Evolutionary conservation across 2,888 invertebrate species (phyloP), one percentile per base, ranked within the genome.

Genomic region (Netelia virgata): DNA sequence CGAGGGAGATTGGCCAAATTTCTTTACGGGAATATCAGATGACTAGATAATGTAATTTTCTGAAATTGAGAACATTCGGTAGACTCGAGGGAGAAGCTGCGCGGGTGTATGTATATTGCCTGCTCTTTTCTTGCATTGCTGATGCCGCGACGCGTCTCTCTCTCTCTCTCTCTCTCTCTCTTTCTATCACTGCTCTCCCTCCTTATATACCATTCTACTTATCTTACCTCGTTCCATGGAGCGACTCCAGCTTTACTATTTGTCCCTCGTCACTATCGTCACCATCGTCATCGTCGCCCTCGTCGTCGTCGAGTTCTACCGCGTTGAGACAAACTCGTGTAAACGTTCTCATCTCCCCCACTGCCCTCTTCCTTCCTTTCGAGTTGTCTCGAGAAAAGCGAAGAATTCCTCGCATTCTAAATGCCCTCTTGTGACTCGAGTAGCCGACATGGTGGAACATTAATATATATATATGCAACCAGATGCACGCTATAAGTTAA

Each of bases 321-420:
- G 66, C 69, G 68, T 50, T 23, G 70, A 79, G 59, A 82, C 69
- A 83, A 83, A 83, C 69, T 73, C 69, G 69, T 85, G 80, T 82
- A 77, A 83, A 79, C 84, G 68, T 82, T 86, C 83, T 87, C 89
- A 76, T 87, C 87, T 47, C 74, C 70, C 55, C 70, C 86, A 61
- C 86, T 85, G 28, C 74, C 86, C 47, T 86, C 84, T 80, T 86
- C 85, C 84, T 86, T 88, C 83, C 88, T 86, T 64, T 70, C 59
- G 47, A 64, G 53, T 84, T 53, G 66, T 80, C 66, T 64, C 73
- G 81, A 85, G 87, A 88, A 89, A 90, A 88, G 82, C 84, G 68
- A 80, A 77, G 82, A 87, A 91, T 90, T 90, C 90, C 82, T 83
- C 73, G 84, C 88, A 87, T 91, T 87, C 87, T 86, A 59, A 70